Base-by-base conservation (phyloP, 1,140 invertebrate genomes). In the Temnothorax longispinosus region DNA sequence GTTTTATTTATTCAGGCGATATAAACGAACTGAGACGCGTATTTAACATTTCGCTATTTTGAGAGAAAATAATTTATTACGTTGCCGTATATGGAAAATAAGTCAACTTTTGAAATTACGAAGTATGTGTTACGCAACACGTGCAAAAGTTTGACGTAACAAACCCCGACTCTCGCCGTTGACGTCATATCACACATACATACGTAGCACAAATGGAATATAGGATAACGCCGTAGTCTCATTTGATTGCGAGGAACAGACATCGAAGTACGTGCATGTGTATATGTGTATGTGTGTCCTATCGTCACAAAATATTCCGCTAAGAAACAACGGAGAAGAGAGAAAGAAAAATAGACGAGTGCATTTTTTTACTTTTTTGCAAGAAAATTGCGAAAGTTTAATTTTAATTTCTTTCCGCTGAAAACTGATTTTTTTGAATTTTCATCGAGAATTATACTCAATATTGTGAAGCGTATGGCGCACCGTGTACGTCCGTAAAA, bases 1-100 rank as follows among this genome's bases (percentile, higher is more conserved):
- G 6, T 64, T 77, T 77, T 64, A 64, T 78, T 78, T 65, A 54
- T 78, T 50, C 11, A 54, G 6, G n/a, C 1, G 15, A 2, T 6
- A 58, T 21, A 52, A 65, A 52, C n/a, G 13, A 41, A 32, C 50
- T 54, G 3, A 18, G 27, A 65, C 5, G 4, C n/a, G 6, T 80
- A 80, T 67, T 38, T 65, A 65, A 52, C 13, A 54, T 80, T 69
- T 50, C 21, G 47, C n/a, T 80, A 27, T 27, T 27, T 41, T 41
- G 47, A 1, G 11, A 56, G 35, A 81, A 81, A 69, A 56, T 81
- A 54, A 38, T 44, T 65, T 44, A 81, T 81, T 81, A 32, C 5
- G 13, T 11, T 80, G 6, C 11, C 27, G 27, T 27, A 15, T 15
- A 18, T 21, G 15, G 10, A 58, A 80, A 69, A 44, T 69, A 69